phyloP scores from a whole-genome alignment of 92 coral and sea anemone genomes.

The Phymanthus crucifer region DNA sequence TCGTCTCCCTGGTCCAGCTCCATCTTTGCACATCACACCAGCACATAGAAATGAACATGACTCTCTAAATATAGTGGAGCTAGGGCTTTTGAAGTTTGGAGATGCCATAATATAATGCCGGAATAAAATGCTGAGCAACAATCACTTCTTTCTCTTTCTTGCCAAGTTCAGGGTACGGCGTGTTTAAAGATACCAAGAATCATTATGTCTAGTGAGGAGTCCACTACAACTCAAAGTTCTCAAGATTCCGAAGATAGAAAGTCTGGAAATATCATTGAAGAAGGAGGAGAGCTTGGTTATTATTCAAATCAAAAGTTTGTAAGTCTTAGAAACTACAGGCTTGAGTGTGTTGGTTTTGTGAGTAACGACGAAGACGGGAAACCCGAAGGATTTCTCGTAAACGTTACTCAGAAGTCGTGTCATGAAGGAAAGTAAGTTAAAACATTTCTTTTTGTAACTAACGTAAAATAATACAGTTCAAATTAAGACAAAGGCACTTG shows the following conservation, averaged over 20 bases:
- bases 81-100: no score
- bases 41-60: constrained; percentile 38
- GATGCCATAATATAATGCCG: no score
- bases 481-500: no score
- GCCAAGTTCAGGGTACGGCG: not conserved
- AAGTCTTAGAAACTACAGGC: not conserved
- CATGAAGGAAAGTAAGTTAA: not conserved
- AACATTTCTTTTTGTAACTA: not conserved
- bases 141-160: not conserved
- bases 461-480: no score
- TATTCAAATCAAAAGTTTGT: not conserved
- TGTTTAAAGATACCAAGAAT: not conserved
- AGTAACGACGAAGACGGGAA: not conserved
- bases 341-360: not conserved
- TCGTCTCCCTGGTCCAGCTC: constrained; percentile 44
- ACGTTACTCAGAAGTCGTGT: not conserved
- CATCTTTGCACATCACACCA: constrained; percentile 35
- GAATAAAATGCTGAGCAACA: not conserved
- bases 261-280: not conserved
- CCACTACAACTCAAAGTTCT: not conserved
- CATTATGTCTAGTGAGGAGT: not conserved
- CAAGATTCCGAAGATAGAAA: not conserved
- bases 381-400: not conserved
- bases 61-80: constrained; percentile 33
- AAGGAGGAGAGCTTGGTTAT: constrained; percentile 3